These are phyloP conservation scores for Montipora sp. DNA, from an alignment of 64 coral and sea anemone genomes.

Conservation along the genomic window DNA sequence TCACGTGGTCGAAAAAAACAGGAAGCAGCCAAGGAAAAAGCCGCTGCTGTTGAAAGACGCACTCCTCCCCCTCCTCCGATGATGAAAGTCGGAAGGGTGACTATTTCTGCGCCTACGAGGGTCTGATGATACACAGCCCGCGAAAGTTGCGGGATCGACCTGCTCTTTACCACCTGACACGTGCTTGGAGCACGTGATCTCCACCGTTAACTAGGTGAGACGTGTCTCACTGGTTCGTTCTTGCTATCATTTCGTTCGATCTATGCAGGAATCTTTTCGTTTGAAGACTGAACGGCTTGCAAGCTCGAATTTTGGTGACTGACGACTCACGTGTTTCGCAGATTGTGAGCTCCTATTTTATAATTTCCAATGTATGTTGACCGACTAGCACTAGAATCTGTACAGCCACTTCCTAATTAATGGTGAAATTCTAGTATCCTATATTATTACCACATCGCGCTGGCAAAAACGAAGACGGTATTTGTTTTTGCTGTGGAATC, in stretches of 20 bases:
- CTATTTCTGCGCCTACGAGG: conserved; percentile 55
- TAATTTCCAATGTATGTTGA: background rate
- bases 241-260: background rate
- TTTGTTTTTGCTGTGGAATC: background rate
- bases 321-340: no score
- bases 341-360: no score
- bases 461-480: background rate
- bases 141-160: background rate
- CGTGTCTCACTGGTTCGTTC: background rate
- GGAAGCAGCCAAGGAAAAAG: conserved; percentile 21
- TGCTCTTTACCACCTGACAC: background rate
- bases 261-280: no score
- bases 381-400: no score
- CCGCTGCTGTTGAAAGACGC: background rate
- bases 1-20: conserved; percentile 29
- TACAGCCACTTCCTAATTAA: no score
- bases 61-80: background rate
- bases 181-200: background rate
- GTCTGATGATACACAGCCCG: conserved; percentile 9
- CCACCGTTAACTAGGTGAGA: no score
- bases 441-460: background rate
- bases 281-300: no score
- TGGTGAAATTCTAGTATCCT: background rate
- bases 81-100: conserved; percentile 65
- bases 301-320: no score